A percentile compares a stretch with the other conserved stretches of the same genome.
Conservation (phyloP, 2,113 vertebrate species). For the Sorex araneus region DNA sequence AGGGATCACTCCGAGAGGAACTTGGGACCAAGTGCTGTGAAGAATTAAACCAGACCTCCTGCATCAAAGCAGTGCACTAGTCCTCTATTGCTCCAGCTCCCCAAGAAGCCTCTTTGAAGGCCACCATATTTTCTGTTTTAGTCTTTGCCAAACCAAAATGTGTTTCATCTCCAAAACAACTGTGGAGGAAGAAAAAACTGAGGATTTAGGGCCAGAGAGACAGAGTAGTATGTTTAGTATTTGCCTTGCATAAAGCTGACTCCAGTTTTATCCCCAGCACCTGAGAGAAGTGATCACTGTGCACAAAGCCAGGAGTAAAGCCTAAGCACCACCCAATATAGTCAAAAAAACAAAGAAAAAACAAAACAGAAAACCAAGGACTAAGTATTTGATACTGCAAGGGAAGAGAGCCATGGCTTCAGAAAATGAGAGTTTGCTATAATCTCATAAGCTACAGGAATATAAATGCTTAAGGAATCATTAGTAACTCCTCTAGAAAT, state of each 20-base stretch:
- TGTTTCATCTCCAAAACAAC: background rate
- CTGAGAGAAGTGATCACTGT: background rate
- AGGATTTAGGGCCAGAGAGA: background rate
- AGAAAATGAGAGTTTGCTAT: background rate
- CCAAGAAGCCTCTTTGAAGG: background rate
- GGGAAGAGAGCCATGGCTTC: conserved; percentile 22
- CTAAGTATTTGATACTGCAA: background rate
- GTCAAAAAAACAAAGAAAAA: too few species aligned
- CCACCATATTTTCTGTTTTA: background rate
- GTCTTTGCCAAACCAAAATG: background rate
- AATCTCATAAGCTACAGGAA: background rate
- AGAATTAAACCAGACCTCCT: too few species aligned
- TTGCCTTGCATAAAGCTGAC: background rate
- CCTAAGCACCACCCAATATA: too few species aligned
- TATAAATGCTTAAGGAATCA: background rate
- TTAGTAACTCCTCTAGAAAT: background rate
- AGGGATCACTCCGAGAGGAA: too few species aligned
- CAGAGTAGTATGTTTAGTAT: background rate
- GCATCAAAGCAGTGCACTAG: too few species aligned
- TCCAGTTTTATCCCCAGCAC: background rate
- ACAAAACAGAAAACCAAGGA: background rate
- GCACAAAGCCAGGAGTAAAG: background rate
- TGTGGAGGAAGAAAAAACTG: background rate
- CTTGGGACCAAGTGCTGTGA: too few species aligned
- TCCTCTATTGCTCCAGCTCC: too few species aligned